Percentiles rank a stretch among this genome's conserved stretches.
phyloP scores from a whole-genome alignment of 37 sponge, comb jelly and placozoan species.

The Hormiphora californensis region DNA sequence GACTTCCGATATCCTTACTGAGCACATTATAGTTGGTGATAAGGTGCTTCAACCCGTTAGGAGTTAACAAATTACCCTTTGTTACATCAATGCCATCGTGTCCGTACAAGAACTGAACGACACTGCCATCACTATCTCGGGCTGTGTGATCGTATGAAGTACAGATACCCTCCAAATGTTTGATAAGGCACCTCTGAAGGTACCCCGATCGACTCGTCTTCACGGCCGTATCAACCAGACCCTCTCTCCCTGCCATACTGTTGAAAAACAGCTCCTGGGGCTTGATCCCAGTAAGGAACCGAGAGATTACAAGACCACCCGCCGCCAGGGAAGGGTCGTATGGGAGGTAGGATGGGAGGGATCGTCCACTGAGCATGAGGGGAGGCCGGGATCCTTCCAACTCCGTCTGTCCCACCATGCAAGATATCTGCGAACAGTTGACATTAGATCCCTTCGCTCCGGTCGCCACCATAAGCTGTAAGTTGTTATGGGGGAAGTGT shows the following conservation, averaged over 20 bases:
- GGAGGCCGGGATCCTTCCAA: slow-evolving; percentile 96
- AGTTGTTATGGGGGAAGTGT: slow-evolving; percentile 78
- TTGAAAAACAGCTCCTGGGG: slow-evolving; percentile 97
- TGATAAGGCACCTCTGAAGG: slow-evolving; percentile 92
- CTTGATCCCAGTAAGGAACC: slow-evolving; percentile 91
- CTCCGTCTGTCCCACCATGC: slow-evolving; percentile 96
- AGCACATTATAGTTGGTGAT: not conserved
- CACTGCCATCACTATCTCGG: slow-evolving; percentile 90
- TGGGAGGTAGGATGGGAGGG: slow-evolving; percentile 81
- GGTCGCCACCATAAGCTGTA: slow-evolving; percentile 90
- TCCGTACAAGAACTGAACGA: slow-evolving; percentile 93
- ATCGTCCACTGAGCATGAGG: slow-evolving; percentile 84
- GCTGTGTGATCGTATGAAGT: slow-evolving; percentile 87
- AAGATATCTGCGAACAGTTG: slow-evolving; percentile 95
- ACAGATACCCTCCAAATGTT: slow-evolving; percentile 88
- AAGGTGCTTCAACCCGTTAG: not conserved
- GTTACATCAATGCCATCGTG: slow-evolving; percentile 82
- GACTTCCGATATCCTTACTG: not conserved
- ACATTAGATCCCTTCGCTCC: slow-evolving; percentile 96
- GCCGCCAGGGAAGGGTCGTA: slow-evolving; percentile 83
- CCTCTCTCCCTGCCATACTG: slow-evolving; percentile 98
- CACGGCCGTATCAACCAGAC: slow-evolving; percentile 95
- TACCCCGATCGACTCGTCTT: slow-evolving; percentile 99
- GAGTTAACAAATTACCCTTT: slow-evolving; percentile 55
- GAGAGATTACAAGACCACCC: slow-evolving; percentile 83